Base-by-base conservation (phyloP, 2,888 invertebrate species). In the Automeris io region DNA sequence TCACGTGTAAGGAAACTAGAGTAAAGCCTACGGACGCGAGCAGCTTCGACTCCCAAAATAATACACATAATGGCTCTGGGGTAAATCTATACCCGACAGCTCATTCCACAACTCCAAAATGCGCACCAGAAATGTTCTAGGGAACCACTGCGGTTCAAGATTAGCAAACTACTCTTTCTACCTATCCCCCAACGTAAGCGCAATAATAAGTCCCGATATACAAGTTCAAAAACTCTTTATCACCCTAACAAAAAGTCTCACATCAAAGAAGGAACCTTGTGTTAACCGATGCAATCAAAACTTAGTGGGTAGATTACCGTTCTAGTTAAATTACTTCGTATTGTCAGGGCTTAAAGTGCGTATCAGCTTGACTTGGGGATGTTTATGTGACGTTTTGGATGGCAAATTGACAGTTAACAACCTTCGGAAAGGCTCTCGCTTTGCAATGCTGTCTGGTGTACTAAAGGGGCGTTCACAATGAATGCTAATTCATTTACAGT, bases 381-480 rank as follows among this genome's bases (percentile, higher is more conserved):
- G 29, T 29, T 16, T 16, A 16, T 29, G 16, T 16, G 51, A 24
- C 46, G 12, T 59, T 65, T 41, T 40, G 16, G 6, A 18, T 22
- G 8, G 36, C 8, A 18, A 26, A 9, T 37, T 32, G 40, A 39
- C 49, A 37, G 42, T 41, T 26, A 45, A 54, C 50, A 72, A 63
- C 70, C 71, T 68, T 71, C 66, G 47, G 35, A 42, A 49, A 65
- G 59, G 56, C 59, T 66, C 60, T 62, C 57, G 56, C 60, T 63
- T 63, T 52, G 59, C 58, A 62, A 60, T 57, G 55, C 47, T 52
- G 51, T 41, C 42, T 47, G 42, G 33, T 38, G 40, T 45, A 43
- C 26, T 57, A 62, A 65, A 45, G 65, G 39, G 19, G 11, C 12
- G 37, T 53, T 44, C 56, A 69, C 32, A 67, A 23, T n/a, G n/a